These are phyloP conservation scores for Ambastaia sidthimunki DNA, from an alignment of 2,797 vertebrate species.

Conservation along the genomic window DNA sequence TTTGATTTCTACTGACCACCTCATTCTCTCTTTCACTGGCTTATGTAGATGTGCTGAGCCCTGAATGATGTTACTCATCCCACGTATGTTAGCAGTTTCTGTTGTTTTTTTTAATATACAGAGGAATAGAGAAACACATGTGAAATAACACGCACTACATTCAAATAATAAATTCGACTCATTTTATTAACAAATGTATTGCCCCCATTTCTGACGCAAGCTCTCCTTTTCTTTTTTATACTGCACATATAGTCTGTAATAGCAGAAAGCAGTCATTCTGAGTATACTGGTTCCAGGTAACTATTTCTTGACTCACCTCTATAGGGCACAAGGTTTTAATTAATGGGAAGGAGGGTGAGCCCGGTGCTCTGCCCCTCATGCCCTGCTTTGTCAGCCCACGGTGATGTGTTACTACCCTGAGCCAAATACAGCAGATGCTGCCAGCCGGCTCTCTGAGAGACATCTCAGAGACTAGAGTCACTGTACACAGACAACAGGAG, in stretches of 20 bases:
- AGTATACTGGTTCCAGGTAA: slow-evolving; percentile 37
- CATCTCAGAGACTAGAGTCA: slow-evolving; percentile 10
- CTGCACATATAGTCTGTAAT: not conserved
- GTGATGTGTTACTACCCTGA: slow-evolving; percentile 38
- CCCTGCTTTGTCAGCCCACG: slow-evolving; percentile 27
- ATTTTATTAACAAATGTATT: slow-evolving; percentile 6
- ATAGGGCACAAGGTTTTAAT: slow-evolving; percentile 43
- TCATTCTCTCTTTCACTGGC: not conserved
- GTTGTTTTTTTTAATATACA: not conserved
- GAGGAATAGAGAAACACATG: not conserved
- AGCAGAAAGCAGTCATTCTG: slow-evolving; percentile 11
- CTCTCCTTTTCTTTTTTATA: slow-evolving; percentile 9
- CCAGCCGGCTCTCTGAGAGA: slow-evolving; percentile 26
- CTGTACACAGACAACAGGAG: not conserved
- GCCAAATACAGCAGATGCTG: slow-evolving; percentile 48
- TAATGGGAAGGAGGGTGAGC: slow-evolving; percentile 40
- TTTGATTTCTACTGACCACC: not conserved
- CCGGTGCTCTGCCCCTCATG: slow-evolving; percentile 18
- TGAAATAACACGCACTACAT: not conserved
- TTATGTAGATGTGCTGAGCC: slow-evolving; percentile 25
- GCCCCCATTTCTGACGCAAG: too few species aligned
- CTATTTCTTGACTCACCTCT: slow-evolving; percentile 32
- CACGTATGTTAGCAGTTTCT: slow-evolving; percentile 21
- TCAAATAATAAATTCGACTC: not conserved
- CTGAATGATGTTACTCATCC: slow-evolving; percentile 9